Evolutionary conservation across 2,888 invertebrate genomes (phyloP).

Genomic region (Desoria tigrina): DNA sequence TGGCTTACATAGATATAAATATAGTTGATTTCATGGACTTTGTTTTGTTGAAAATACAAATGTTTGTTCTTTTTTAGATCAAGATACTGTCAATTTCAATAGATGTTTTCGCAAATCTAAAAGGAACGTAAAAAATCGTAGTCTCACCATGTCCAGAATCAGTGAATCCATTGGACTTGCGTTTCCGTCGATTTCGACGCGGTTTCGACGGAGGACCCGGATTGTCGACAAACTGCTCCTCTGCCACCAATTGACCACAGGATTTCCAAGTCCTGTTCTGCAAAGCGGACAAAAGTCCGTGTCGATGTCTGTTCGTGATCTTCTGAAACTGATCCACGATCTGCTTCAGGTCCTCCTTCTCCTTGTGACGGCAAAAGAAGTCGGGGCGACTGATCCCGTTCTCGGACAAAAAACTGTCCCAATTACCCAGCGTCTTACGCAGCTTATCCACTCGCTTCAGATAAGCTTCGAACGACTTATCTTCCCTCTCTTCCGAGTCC

Average conservation of each 20-base stretch:
- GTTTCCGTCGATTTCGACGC: slow-evolving; percentile 19
- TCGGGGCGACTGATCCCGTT: slow-evolving; percentile 46
- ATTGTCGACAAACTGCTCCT: no score
- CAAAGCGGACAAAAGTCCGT: slow-evolving; percentile 36
- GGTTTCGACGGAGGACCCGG: background rate
- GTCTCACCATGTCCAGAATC: slow-evolving; percentile 11
- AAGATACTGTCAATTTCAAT: no score
- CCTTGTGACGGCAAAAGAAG: slow-evolving; percentile 42
- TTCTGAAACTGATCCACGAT: slow-evolving; percentile 48
- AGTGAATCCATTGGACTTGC: slow-evolving; percentile 24
- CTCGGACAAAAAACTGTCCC: slow-evolving; percentile 44
- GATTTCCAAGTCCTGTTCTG: slow-evolving; percentile 1
- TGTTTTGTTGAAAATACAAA: no score
- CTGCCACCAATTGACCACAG: background rate
- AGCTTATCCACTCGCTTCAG: slow-evolving; percentile 45
- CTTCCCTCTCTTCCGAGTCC: slow-evolving; percentile 16
- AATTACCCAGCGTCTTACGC: slow-evolving; percentile 40
- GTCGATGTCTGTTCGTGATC: slow-evolving; percentile 41
- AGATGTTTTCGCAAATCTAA: no score
- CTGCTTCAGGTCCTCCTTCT: slow-evolving; percentile 43
- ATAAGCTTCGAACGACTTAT: slow-evolving; percentile 41
- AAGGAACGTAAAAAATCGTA: no score
- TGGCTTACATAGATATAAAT: no score
- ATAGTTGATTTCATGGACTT: no score
- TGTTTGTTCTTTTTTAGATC: no score